Conservation (phyloP, 2,888 invertebrate genomes). For the Smittia aterrima region DNA sequence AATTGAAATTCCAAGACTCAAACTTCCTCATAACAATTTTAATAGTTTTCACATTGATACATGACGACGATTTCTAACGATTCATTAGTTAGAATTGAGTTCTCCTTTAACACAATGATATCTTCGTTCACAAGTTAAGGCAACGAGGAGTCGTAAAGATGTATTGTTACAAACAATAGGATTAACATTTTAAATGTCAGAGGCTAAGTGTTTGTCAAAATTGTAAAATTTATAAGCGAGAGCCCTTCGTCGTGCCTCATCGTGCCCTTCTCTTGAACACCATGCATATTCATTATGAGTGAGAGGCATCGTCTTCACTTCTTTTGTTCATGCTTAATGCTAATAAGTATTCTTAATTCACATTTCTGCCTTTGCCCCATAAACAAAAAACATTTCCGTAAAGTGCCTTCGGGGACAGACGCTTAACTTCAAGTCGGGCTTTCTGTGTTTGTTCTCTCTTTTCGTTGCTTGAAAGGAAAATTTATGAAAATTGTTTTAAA, state of each 20-base stretch:
- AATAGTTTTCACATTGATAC: no score
- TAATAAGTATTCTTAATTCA: constrained; percentile 19
- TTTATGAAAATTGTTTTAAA: no score
- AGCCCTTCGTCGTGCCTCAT: neutral
- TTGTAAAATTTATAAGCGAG: neutral
- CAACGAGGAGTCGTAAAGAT: no score
- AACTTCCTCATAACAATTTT: no score
- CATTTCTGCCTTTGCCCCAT: neutral
- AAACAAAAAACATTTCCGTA: constrained; percentile 20
- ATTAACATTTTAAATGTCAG: neutral
- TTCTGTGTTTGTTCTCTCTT: no score
- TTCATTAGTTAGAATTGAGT: no score
- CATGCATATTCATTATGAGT: neutral
- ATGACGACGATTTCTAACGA: no score
- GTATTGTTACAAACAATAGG: neutral
- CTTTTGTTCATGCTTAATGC: neutral
- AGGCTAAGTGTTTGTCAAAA: neutral
- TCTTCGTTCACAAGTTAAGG: no score
- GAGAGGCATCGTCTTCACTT: neutral
- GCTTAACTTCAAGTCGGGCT: neutral
- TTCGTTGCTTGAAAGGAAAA: no score
- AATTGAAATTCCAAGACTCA: no score
- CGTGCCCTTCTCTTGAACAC: neutral
- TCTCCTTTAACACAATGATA: no score
- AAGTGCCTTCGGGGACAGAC: constrained; percentile 29